A percentile compares a stretch with the other conserved stretches of the same genome.
phyloP scores from a whole-genome alignment of 2,888 invertebrate genomes.

The Thera obeliscata region DNA sequence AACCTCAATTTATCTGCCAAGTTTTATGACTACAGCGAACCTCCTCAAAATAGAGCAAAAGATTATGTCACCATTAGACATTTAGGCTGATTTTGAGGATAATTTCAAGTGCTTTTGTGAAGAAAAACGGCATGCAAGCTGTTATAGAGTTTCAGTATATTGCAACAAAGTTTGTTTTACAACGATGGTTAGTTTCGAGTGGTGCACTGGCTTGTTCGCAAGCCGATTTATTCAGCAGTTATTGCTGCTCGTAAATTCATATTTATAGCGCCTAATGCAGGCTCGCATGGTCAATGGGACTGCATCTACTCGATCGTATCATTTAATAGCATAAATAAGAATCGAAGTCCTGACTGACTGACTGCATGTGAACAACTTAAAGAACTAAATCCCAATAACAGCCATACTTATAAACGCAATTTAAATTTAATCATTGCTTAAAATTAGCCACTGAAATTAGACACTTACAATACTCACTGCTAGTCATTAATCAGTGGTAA shows the following conservation, averaged over 20 bases:
- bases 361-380: not conserved
- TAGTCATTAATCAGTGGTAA: too few relatives aligned
- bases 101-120: not conserved
- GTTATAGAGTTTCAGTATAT: not conserved
- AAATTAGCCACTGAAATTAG: too few relatives aligned
- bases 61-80: too few relatives aligned
- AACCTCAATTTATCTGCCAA: too few relatives aligned
- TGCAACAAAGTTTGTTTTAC: slow-evolving; percentile 12
- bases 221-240: slow-evolving; percentile 45
- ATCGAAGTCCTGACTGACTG: not conserved
- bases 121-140: not conserved
- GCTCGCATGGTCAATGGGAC: slow-evolving; percentile 56
- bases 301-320: slow-evolving; percentile 60
- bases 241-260: slow-evolving; percentile 70
- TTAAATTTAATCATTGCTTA: too few relatives aligned
- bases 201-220: slow-evolving; percentile 7
- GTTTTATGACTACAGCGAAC: too few relatives aligned
- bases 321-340: slow-evolving; percentile 16
- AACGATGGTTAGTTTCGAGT: not conserved
- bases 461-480: too few relatives aligned
- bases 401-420: too few relatives aligned
- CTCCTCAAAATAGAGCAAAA: too few relatives aligned
- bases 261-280: slow-evolving; percentile 74
- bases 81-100: too few relatives aligned
- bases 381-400: too few relatives aligned